A percentile compares a stretch with the other conserved stretches of the same genome.
These are phyloP conservation scores for Decapterus maruadsi DNA, from an alignment of 2,797 vertebrate genomes.

Conservation along the genomic window DNA sequence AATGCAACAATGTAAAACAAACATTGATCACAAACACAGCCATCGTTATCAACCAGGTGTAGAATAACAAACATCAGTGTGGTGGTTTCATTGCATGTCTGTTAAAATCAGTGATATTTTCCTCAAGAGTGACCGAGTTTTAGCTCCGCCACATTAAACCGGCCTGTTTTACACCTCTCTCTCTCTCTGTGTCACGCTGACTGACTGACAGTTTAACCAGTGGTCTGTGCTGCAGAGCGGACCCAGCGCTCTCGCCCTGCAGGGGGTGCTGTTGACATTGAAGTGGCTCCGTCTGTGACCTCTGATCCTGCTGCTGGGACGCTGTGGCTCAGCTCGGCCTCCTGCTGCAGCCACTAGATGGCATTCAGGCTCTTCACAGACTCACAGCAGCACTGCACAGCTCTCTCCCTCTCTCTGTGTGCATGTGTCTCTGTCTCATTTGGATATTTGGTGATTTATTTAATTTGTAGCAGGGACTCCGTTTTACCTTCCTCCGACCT, in stretches of 20 bases:
- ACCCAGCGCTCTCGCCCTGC: conserved; percentile 37
- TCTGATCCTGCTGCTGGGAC: conserved; percentile 50
- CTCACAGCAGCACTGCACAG: neutral
- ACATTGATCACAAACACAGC: no score
- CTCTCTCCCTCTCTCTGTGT: neutral
- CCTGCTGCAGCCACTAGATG: conserved; percentile 77
- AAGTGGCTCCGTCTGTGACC: conserved; percentile 36
- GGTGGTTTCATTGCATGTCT: no score
- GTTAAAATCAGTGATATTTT: no score
- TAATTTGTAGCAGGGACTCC: conserved; percentile 12
- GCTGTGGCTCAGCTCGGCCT: neutral
- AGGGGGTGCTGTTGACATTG: conserved; percentile 76
- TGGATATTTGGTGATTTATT: conserved; percentile 24
- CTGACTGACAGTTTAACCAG: neutral
- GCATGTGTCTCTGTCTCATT: conserved; percentile 35
- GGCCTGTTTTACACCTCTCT: neutral
- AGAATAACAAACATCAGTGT: no score
- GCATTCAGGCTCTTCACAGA: conserved; percentile 74
- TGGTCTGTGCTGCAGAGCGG: neutral
- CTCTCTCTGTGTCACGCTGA: neutral
- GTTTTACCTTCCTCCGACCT: neutral
- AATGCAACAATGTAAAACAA: no score
- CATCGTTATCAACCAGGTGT: no score
- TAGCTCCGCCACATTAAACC: neutral
- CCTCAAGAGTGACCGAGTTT: neutral